Conservation (phyloP, 2,888 invertebrate genomes). For the Folsomia manolachei region DNA sequence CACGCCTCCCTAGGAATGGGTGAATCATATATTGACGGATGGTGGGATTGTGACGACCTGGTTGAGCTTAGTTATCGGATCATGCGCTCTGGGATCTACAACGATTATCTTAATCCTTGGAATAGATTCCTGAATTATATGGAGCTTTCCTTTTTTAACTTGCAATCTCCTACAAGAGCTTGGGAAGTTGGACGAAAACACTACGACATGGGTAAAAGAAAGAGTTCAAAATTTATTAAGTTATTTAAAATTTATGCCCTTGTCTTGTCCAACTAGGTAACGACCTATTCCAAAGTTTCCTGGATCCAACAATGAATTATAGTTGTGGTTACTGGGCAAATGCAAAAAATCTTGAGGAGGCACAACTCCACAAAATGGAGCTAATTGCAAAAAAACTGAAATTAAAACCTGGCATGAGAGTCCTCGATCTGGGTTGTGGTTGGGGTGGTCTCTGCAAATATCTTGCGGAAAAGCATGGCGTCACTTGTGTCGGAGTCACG, state of each 20-base stretch:
- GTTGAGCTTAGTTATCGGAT: constrained; percentile 23
- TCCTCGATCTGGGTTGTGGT: constrained; percentile 29
- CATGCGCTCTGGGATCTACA: constrained; percentile 21
- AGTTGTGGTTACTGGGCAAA: constrained; percentile 44
- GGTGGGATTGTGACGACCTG: constrained; percentile 33
- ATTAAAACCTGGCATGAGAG: constrained; percentile 46
- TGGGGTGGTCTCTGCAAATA: constrained; percentile 30
- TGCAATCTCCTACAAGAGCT: constrained; percentile 29
- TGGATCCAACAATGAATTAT: constrained; percentile 43
- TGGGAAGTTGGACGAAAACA: constrained; percentile 33
- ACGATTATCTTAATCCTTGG: constrained; percentile 31
- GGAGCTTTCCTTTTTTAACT: constrained; percentile 28
- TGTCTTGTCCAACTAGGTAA: constrained; percentile 30
- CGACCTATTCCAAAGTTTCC: constrained; percentile 39
- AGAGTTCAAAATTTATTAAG: neutral
- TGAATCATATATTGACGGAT: constrained; percentile 28
- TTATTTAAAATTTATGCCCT: neutral
- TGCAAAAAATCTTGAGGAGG: constrained; percentile 39
- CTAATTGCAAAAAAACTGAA: constrained; percentile 43
- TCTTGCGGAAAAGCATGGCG: constrained; percentile 28
- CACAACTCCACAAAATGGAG: constrained; percentile 46
- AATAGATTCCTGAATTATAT: constrained; percentile 32
- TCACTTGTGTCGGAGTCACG: constrained; percentile 31
- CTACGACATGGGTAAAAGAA: constrained; percentile 25
- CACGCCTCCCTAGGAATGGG: constrained; percentile 29